Base-by-base conservation (phyloP, 2,113 vertebrate genomes). In the Plotosus lineatus region DNA sequence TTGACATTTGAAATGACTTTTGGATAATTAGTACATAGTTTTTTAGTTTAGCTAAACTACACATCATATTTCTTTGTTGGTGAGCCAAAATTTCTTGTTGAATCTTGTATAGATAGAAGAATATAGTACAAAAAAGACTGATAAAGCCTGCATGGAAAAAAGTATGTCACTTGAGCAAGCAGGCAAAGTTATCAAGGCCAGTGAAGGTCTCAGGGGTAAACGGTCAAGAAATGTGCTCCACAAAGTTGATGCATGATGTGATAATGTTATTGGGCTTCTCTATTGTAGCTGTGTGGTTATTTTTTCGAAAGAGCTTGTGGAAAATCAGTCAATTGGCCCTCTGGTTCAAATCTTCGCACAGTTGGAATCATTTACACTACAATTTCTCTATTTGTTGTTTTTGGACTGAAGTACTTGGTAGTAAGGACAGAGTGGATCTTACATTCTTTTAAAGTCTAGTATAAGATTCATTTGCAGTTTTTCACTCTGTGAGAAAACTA, bases 21-120 rank as follows among this genome's bases (percentile, higher is more conserved):
- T 87, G 88, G 81, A 89, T 89, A 91, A 88, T 87, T 63, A 48
- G 79, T 75, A 82, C 81, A 86, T 84, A 87, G 86, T 85, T 91
- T 89, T 90, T 88, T 63, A 78, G 58, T 21, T 33, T 36, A 84
- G 53, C 63, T 61, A 88, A 90, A 84, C 72, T 63, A 51, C 63
- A 75, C 77, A 80, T 89, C 79, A 23, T 78, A 80, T 82, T 65
- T 81, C 78, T 83, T 87, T 74, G 56, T 83, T 61, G 74, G 40
- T 23, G 28, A 73, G 40, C 61, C 82, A 85, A 50, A 76, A 75
- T 61, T 19, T 79, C 85, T 80, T 88, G 88, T 85, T 77, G 77
- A 71, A 78, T 88, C 85, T 82, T 89, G 87, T 86, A 87, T 55
- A 63, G 68, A 48, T 76, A 71, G 60, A 36, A 78, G 31, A 78